These are phyloP conservation scores for Coracias cyanogaster DNA, from an alignment of 2,797 vertebrate genomes.

Conservation along the genomic window DNA sequence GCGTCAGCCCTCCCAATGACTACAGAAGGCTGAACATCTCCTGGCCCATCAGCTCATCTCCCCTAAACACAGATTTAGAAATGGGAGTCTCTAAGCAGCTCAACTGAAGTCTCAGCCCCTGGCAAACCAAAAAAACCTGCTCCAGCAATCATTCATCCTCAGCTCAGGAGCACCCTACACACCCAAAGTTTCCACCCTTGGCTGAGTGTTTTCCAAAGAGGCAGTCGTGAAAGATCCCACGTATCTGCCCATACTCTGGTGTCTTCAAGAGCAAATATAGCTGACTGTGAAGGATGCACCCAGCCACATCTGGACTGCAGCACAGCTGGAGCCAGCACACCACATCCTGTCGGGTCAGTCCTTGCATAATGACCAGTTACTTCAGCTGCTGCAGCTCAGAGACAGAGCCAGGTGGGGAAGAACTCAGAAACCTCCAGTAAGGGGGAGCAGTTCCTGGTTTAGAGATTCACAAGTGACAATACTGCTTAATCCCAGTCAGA, in stretches of 20 bases:
- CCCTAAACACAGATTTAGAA: not conserved
- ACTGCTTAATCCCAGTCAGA: not conserved
- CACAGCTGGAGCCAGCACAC: not conserved
- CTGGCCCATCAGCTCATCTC: not conserved
- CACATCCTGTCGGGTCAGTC: accelerated
- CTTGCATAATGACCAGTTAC: accelerated
- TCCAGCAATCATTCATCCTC: not conserved
- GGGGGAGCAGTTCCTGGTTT: not conserved
- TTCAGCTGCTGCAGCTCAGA: not conserved
- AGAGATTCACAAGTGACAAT: not conserved
- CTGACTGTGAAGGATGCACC: not conserved
- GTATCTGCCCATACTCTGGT: not conserved
- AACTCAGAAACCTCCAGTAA: not conserved
- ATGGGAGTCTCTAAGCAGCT: not conserved
- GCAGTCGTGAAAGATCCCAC: not conserved
- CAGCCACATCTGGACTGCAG: not conserved
- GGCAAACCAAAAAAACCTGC: not conserved
- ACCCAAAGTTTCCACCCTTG: not conserved
- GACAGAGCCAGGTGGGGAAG: not conserved
- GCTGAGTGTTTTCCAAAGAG: not conserved
- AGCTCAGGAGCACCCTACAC: not conserved
- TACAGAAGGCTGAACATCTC: not conserved
- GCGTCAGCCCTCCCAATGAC: not conserved
- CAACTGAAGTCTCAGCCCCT: not conserved
- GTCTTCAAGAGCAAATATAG: not conserved